Base-by-base conservation (phyloP, 2,113 vertebrate genomes). In the Osmerus eperlanus region DNA sequence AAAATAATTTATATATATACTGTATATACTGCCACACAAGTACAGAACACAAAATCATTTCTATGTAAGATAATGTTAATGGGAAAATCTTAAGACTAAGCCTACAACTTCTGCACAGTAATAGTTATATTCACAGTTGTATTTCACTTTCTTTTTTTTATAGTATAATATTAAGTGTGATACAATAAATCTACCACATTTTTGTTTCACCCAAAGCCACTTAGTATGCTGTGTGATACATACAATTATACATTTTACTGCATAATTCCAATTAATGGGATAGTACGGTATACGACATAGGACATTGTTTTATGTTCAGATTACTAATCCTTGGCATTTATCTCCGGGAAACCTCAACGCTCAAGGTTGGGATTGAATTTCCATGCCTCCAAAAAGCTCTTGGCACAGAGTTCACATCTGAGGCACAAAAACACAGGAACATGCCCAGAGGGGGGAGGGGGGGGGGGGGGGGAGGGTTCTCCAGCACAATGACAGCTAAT, bases 401-500 rank as follows among this genome's bases (percentile, higher is more conserved):
- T 88, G 85, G 90, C 87, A 81, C 76, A 75, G 72, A 69, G 63
- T 77, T 87, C 85, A 84, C 78, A 82, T 81, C 79, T 71, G 81
- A 89, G 89, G 78, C 84, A 74, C 69, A 16, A 71, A 11, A 86
- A 83, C 86, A 86, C 77, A 84, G 75, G 83, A 82, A 80, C 81
- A 71, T 83, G 84, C 87, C 86, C 79, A 1, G 41, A 9, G 9
- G 41, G 41, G 32, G 32, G 32, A 4, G 32, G 32, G 32, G 32
- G 2, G 32, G 32, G 32, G 32, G 2, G 32, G 32, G 32, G 80
- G 84, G 85, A 85, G 82, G 82, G 88, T 89, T 79, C 78, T 75
- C 36, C 76, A 84, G 81, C 86, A 90, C 87, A 90, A 90, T 88
- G 82, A 84, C 85, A 78, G 83, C 84, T 87, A 89, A 90, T 89